A percentile compares a stretch with the other conserved stretches of the same genome.
Conservation (phyloP, 1,140 invertebrate genomes). For the Anastrepha obliqua region DNA sequence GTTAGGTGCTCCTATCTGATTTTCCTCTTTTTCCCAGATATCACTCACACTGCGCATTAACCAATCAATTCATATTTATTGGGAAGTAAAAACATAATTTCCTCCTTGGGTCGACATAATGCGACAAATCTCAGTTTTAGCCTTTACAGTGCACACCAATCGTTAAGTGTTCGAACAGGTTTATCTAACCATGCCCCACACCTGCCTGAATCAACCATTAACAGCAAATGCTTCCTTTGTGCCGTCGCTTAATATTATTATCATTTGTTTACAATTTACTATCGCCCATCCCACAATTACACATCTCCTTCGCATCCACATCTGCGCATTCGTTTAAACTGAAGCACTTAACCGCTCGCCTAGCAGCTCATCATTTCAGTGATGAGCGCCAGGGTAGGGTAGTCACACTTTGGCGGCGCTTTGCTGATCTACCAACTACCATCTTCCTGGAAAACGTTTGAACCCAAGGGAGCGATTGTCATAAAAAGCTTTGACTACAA, state of each 20-base stretch:
- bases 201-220: no score
- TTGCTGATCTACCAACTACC: not conserved
- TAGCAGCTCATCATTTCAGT: not conserved
- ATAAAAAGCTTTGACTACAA: not conserved
- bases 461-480: conserved; percentile 34
- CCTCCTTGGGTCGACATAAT: no score
- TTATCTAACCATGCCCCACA: no score
- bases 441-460: not conserved
- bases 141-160: no score
- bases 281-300: not conserved
- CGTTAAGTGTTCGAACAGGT: no score
- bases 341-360: conserved; percentile 3
- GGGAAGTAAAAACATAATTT: no score
- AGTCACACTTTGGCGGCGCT: not conserved
- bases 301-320: not conserved
- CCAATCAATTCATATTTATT: no score
- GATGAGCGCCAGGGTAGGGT: not conserved
- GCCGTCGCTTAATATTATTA: not conserved
- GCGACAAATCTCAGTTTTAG: no score
- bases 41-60: no score
- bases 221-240: no score
- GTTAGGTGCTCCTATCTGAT: no score
- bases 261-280: not conserved
- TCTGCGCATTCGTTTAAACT: not conserved
- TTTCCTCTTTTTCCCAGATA: no score